These are phyloP conservation scores for Megalops cyprinoides DNA, from an alignment of 2,797 vertebrate genomes.

Conservation along the genomic window DNA sequence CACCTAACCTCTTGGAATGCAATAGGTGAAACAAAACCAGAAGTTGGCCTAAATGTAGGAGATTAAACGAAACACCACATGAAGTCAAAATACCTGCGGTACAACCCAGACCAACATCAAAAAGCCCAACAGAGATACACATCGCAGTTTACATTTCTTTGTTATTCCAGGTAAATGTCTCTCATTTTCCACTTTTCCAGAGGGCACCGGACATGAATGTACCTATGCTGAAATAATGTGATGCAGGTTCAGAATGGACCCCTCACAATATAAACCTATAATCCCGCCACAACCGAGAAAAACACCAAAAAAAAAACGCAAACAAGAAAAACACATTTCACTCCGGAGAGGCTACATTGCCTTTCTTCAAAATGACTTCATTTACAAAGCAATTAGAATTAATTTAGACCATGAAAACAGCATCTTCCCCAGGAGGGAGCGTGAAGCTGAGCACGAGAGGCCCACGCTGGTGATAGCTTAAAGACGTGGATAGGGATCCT, in stretches of 20 bases:
- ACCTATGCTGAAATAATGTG: not conserved
- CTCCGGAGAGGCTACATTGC: not conserved
- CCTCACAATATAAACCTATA: not conserved
- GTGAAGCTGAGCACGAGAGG: not conserved
- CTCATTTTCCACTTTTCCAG: too few species aligned
- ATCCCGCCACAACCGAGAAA: not conserved
- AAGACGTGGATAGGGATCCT: not conserved
- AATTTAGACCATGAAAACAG: not conserved
- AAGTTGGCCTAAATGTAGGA: not conserved
- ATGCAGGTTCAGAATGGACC: not conserved
- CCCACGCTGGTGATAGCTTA: not conserved
- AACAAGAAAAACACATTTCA: not conserved
- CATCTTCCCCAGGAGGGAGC: not conserved
- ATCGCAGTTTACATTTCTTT: too few species aligned
- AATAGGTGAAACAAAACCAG: not conserved
- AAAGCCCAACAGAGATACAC: not conserved
- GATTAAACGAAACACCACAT: not conserved
- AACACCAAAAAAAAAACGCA: not conserved
- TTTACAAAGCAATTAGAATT: not conserved
- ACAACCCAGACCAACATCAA: not conserved
- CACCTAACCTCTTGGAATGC: conserved; percentile 11
- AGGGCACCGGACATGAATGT: too few species aligned
- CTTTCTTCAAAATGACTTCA: not conserved
- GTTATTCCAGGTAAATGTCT: too few species aligned
- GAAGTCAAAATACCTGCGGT: not conserved